These are phyloP conservation scores for Zaprionus lachaisei DNA, from an alignment of 1,140 invertebrate species.

Conservation along the genomic window DNA sequence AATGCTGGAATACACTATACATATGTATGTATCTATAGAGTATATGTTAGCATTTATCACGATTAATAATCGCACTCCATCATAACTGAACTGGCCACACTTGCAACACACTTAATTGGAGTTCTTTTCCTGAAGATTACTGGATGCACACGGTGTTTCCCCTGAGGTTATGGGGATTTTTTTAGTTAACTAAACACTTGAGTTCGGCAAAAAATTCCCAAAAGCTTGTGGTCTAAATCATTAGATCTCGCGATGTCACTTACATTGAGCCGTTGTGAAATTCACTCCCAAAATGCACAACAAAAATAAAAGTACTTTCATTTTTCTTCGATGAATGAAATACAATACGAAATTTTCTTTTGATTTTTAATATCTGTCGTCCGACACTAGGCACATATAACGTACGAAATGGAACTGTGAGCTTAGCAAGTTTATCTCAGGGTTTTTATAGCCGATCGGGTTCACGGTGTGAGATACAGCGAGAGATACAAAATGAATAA, in stretches of 20 bases:
- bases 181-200: background rate
- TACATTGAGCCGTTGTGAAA: slow-evolving; percentile 42
- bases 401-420: slow-evolving; percentile 40
- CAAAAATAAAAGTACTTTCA: slow-evolving; percentile 36
- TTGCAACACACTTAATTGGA: background rate
- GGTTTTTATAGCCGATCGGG: slow-evolving; percentile 41
- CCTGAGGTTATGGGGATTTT: slow-evolving; percentile 2
- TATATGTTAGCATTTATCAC: background rate
- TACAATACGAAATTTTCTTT: background rate
- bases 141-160: background rate
- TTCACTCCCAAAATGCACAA: slow-evolving; percentile 40
- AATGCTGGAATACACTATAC: background rate
- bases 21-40: background rate
- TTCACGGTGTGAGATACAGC: background rate
- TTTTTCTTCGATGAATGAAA: slow-evolving; percentile 2
- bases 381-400: slow-evolving; percentile 2
- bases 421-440: background rate
- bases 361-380: background rate
- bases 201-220: slow-evolving; percentile 1
- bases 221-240: background rate
- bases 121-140: background rate
- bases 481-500: background rate
- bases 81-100: background rate
- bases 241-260: slow-evolving; percentile 23
- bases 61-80: background rate